phyloP scores from a whole-genome alignment of 2,797 vertebrate species.

The Carapus acus region DNA sequence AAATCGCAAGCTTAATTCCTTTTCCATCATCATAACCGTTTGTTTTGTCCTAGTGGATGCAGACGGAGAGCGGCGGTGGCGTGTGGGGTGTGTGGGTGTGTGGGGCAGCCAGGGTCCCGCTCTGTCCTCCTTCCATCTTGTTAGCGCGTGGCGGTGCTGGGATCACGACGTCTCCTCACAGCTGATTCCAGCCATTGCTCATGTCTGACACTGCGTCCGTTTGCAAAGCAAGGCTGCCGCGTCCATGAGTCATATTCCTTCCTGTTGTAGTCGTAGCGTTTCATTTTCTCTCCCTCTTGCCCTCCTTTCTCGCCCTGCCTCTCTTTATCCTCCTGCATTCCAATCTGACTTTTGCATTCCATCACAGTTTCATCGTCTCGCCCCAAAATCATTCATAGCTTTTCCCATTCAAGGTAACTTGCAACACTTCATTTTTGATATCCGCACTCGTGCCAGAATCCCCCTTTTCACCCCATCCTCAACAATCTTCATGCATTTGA shows the following conservation, averaged over 20 bases:
- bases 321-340: neutral
- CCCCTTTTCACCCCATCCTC: conserved; percentile 1
- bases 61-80: conserved; percentile 22
- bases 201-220: conserved; percentile 51
- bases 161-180: conserved; percentile 51
- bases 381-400: conserved; percentile 10
- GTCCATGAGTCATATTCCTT: conserved; percentile 15
- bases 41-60: conserved; percentile 60
- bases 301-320: neutral
- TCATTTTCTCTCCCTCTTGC: neutral
- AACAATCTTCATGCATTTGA: conserved; percentile 10
- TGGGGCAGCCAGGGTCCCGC: conserved; percentile 7
- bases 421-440: neutral
- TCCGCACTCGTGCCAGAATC: neutral
- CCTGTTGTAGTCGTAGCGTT: neutral
- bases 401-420: conserved; percentile 3
- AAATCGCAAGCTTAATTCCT: conserved; percentile 71
- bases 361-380: neutral
- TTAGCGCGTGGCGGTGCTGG: conserved; percentile 34
- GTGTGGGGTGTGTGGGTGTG: conserved; percentile 2
- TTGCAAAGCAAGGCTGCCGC: conserved; percentile 11
- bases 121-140: conserved; percentile 30
- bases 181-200: conserved; percentile 59
- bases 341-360: neutral
- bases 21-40: conserved; percentile 71